Percentiles rank a stretch among this genome's conserved stretches.
phyloP scores from a whole-genome alignment of 1,140 invertebrate genomes.

The Aradophagus sp. region DNA sequence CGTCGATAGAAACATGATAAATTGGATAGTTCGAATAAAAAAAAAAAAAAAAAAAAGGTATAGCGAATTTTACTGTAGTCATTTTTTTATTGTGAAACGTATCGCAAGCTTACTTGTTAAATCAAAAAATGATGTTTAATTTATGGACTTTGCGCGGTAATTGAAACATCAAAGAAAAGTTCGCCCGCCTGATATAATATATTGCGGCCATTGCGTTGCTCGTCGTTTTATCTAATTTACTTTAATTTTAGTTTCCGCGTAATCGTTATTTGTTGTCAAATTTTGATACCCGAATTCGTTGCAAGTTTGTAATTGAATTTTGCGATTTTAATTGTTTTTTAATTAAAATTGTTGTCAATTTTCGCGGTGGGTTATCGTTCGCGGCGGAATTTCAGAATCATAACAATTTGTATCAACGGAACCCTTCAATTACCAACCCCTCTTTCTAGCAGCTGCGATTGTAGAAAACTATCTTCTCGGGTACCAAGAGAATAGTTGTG shows the following conservation, averaged over 20 bases:
- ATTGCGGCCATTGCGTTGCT: background rate
- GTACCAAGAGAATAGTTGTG: slow-evolving; percentile 51
- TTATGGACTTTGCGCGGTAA: slow-evolving; percentile 1
- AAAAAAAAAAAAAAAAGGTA: too few relatives aligned
- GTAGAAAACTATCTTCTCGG: slow-evolving; percentile 58
- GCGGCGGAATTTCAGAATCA: slow-evolving; percentile 5
- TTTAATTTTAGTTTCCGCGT: background rate
- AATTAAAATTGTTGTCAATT: too few relatives aligned
- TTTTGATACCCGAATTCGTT: too few relatives aligned
- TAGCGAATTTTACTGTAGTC: too few relatives aligned
- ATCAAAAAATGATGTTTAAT: slow-evolving; percentile 4
- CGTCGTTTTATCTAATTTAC: slow-evolving; percentile 6
- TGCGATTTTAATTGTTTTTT: too few relatives aligned
- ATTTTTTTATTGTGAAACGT: too few relatives aligned
- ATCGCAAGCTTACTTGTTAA: too few relatives aligned
- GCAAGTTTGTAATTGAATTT: too few relatives aligned
- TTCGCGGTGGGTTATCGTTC: background rate
- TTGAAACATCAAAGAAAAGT: slow-evolving; percentile 18
- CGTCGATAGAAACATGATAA: too few relatives aligned
- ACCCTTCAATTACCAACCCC: slow-evolving; percentile 31
- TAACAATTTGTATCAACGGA: slow-evolving; percentile 16
- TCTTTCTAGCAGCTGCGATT: slow-evolving; percentile 47
- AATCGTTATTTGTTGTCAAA: slow-evolving; percentile 4
- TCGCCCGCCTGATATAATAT: slow-evolving; percentile 2
- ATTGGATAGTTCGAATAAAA: too few relatives aligned